Evolutionary conservation across 2,888 invertebrate species (phyloP).

Genomic region (Tetragonula carbonaria): DNA sequence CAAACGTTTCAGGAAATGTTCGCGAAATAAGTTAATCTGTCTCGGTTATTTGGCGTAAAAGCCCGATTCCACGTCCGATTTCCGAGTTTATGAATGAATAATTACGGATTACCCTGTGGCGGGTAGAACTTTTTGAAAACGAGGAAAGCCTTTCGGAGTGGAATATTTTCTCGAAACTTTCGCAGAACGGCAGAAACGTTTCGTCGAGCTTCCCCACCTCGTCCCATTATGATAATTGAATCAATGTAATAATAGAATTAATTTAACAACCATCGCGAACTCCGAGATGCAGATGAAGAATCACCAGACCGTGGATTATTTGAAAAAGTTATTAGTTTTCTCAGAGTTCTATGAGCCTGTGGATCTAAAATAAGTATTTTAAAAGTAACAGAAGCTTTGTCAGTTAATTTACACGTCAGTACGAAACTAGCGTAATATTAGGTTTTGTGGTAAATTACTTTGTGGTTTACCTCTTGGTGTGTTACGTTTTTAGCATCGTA

Average conservation of each 20-base stretch:
- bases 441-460: too few relatives aligned
- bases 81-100: conserved; percentile 24
- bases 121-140: not conserved
- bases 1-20: conserved; percentile 14
- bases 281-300: too few relatives aligned
- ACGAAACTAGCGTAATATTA: too few relatives aligned
- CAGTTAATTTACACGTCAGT: too few relatives aligned
- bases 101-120: conserved; percentile 1
- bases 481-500: too few relatives aligned
- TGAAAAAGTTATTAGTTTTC: not conserved
- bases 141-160: not conserved
- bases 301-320: not conserved
- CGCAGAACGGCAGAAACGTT: not conserved
- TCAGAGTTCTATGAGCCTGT: too few relatives aligned
- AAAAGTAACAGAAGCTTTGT: too few relatives aligned
- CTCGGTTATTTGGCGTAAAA: conserved; percentile 16
- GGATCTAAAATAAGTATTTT: too few relatives aligned
- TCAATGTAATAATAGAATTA: not conserved
- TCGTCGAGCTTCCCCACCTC: not conserved
- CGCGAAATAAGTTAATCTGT: conserved; percentile 22
- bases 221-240: not conserved
- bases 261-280: not conserved
- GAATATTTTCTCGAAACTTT: conserved; percentile 3
- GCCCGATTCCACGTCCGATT: conserved; percentile 5
- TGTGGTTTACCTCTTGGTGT: too few relatives aligned